phyloP scores from a whole-genome alignment of 1,140 invertebrate species.

The Trichogramma pretiosum region DNA sequence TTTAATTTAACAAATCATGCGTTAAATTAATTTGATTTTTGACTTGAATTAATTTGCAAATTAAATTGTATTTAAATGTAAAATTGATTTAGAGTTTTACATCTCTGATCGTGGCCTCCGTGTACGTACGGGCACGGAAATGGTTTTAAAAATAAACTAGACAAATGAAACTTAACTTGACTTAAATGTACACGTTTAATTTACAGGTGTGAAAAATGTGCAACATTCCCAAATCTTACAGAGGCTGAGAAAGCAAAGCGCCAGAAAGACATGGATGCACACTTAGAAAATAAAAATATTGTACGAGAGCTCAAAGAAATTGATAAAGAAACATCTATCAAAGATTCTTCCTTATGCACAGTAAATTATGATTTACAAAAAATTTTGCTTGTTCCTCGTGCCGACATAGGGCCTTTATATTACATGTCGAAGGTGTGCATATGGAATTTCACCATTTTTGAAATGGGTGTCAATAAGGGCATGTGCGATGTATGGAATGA shows the following conservation, averaged over 20 bases:
- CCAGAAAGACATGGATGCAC: background rate
- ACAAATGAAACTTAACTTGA: background rate
- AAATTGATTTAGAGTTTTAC: background rate
- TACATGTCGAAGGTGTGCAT: slow-evolving; percentile 12
- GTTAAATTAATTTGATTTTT: background rate
- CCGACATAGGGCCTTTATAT: slow-evolving; percentile 7
- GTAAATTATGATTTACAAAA: slow-evolving; percentile 10
- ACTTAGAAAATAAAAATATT: background rate
- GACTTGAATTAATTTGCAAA: background rate
- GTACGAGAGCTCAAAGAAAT: background rate
- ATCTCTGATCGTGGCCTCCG: too few relatives aligned
- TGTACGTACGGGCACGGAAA: too few relatives aligned
- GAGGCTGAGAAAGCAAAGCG: background rate
- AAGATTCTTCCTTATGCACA: background rate
- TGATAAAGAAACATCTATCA: background rate
- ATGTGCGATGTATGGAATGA: background rate
- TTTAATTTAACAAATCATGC: too few relatives aligned
- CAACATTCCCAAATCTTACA: background rate
- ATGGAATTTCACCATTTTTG: slow-evolving; percentile 11
- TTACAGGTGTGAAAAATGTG: slow-evolving; percentile 8
- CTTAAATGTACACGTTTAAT: too few relatives aligned
- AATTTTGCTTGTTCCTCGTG: slow-evolving; percentile 4
- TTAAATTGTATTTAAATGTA: background rate
- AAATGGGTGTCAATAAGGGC: background rate
- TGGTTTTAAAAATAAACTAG: background rate